Conservation (phyloP, 1,140 invertebrate genomes). For the Pseudachorutes palmiensis region DNA sequence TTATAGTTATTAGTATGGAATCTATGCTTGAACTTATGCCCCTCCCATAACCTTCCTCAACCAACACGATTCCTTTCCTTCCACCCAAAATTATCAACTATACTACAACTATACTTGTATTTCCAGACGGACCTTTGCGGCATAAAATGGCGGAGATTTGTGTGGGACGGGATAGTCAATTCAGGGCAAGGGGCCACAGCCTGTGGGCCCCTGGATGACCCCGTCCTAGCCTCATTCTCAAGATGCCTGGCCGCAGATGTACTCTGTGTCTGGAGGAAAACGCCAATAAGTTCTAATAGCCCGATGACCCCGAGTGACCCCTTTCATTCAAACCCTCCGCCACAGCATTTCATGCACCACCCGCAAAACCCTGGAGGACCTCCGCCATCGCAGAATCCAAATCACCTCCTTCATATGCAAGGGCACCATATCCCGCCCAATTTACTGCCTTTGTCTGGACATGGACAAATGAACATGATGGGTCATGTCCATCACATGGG, state of each 20-base stretch:
- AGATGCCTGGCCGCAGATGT: slow-evolving; percentile 89
- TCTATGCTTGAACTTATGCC: no score
- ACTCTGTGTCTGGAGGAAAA: slow-evolving; percentile 87
- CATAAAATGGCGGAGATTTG: slow-evolving; percentile 95
- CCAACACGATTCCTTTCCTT: no score
- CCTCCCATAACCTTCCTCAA: no score
- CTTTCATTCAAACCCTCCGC: slow-evolving; percentile 52
- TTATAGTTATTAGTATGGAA: no score
- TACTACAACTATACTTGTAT: slow-evolving; percentile 23
- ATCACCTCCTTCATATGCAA: slow-evolving; percentile 12
- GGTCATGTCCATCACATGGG: slow-evolving; percentile 23
- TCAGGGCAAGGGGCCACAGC: slow-evolving; percentile 43
- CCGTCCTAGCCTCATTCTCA: slow-evolving; percentile 83
- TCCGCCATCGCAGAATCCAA: slow-evolving; percentile 13
- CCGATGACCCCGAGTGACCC: slow-evolving; percentile 55
- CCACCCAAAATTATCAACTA: no score
- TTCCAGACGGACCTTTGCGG: slow-evolving; percentile 92
- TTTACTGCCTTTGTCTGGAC: slow-evolving; percentile 5
- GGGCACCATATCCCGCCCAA: slow-evolving; percentile 15
- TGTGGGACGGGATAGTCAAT: slow-evolving; percentile 60
- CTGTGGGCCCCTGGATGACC: slow-evolving; percentile 74
- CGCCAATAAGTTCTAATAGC: slow-evolving; percentile 25
- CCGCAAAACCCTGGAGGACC: slow-evolving; percentile 18
- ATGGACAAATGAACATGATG: slow-evolving; percentile 32
- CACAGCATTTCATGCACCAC: slow-evolving; percentile 32